Conservation (phyloP, 1,140 invertebrate species). For the Hestina assimilis region DNA sequence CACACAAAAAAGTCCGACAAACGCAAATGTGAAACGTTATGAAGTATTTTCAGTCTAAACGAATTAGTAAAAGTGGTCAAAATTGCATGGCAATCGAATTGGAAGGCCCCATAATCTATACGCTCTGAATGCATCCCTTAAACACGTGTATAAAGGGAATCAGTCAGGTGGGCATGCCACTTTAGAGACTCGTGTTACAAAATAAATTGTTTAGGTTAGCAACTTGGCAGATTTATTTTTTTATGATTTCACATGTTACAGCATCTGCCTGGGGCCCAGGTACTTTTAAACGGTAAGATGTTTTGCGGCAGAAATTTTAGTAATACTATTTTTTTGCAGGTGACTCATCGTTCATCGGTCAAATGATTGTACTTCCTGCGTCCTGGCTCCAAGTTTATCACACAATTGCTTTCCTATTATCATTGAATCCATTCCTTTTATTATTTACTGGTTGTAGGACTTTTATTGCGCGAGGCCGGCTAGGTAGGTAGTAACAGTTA, state of each 20-base stretch:
- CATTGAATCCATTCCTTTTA: too few relatives aligned
- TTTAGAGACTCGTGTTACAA: constrained; percentile 43
- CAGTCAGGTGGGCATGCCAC: constrained; percentile 55
- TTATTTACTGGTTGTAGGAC: too few relatives aligned
- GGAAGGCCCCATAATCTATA: constrained; percentile 42
- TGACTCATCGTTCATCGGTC: too few relatives aligned
- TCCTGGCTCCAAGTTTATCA: too few relatives aligned
- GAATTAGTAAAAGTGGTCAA: constrained; percentile 33
- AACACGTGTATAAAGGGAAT: constrained; percentile 65
- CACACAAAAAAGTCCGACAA: constrained; percentile 52
- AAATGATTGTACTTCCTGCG: too few relatives aligned
- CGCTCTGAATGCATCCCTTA: constrained; percentile 52
- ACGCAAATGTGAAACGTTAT: constrained; percentile 28
- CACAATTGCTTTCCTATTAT: too few relatives aligned
- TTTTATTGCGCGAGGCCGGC: too few relatives aligned
- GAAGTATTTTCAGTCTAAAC: constrained; percentile 43
- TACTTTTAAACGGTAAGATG: not conserved
- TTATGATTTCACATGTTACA: constrained; percentile 11
- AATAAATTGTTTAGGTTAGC: constrained; percentile 45
- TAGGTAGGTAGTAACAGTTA: too few relatives aligned
- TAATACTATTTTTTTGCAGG: too few relatives aligned
- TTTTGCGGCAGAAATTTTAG: too few relatives aligned
- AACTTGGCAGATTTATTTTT: constrained; percentile 32
- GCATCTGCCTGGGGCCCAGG: constrained; percentile 26
- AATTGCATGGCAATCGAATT: constrained; percentile 38